These are phyloP conservation scores for Fregata magnificens DNA, from an alignment of 2,113 vertebrate species.

Conservation along the genomic window DNA sequence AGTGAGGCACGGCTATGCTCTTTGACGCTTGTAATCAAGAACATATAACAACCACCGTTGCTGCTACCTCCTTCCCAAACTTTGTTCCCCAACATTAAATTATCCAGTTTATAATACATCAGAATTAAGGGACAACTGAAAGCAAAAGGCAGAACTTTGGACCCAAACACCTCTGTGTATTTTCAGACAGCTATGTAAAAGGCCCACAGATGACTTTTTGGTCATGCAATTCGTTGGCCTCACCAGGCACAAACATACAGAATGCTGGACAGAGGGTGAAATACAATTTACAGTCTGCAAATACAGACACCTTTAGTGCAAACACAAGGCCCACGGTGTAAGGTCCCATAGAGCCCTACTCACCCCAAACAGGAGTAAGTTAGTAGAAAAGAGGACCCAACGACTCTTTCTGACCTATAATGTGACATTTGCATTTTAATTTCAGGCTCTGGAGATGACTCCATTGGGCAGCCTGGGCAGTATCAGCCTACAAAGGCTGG, in stretches of 20 bases:
- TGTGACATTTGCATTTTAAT: rapidly evolving
- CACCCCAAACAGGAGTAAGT: rapidly evolving
- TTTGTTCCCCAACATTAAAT: neutral
- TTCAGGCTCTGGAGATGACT: neutral
- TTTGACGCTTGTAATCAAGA: neutral
- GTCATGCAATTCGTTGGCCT: neutral
- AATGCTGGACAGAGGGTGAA: neutral
- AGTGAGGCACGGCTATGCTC: neutral
- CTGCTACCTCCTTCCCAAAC: neutral
- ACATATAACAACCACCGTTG: rapidly evolving
- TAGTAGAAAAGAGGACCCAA: neutral
- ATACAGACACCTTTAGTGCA: neutral
- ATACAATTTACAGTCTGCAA: neutral
- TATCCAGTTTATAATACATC: neutral
- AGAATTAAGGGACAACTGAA: neutral
- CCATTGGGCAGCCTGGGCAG: neutral
- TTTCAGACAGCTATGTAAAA: neutral
- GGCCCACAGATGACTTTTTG: neutral
- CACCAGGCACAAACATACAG: neutral
- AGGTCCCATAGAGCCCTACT: neutral
- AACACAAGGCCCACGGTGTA: neutral
- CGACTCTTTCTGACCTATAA: neutral
- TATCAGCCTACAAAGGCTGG: neutral
- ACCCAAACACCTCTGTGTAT: rapidly evolving
- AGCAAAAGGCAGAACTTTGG: neutral